phyloP scores from a whole-genome alignment of 1,140 invertebrate genomes.

The Camponotus floridanus region DNA sequence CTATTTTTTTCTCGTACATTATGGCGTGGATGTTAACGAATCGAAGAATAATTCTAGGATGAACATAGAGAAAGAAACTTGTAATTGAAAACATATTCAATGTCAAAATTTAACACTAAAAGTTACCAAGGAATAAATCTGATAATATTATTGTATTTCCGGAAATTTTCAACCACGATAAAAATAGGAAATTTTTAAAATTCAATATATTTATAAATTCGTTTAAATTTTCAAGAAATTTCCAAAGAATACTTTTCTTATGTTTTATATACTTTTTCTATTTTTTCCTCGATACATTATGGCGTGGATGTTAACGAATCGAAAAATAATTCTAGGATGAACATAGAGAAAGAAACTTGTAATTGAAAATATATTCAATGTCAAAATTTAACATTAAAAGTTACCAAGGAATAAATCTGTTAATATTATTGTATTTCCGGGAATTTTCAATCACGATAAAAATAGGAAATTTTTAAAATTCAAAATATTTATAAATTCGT shows the following conservation, averaged over 20 bases:
- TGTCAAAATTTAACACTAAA: background rate
- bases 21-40: background rate
- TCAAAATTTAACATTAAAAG: background rate
- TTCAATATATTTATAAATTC: background rate
- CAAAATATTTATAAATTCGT: background rate
- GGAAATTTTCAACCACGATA: background rate
- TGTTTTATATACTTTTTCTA: no score
- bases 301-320: background rate
- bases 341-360: background rate
- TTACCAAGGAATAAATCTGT: background rate
- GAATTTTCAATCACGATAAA: background rate
- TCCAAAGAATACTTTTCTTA: no score
- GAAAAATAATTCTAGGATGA: conserved; percentile 22
- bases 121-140: background rate
- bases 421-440: background rate
- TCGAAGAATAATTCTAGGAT: conserved; percentile 25
- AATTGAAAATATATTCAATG: background rate
- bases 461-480: background rate
- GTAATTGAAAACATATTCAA: background rate
- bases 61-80: background rate
- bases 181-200: background rate
- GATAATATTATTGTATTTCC: background rate
- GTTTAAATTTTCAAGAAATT: background rate
- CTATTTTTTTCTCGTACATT: no score
- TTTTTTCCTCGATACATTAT: background rate